Percentiles rank a stretch among this genome's conserved stretches.
phyloP scores from a whole-genome alignment of 2,113 vertebrate genomes.

The Cephalophus harveyi region DNA sequence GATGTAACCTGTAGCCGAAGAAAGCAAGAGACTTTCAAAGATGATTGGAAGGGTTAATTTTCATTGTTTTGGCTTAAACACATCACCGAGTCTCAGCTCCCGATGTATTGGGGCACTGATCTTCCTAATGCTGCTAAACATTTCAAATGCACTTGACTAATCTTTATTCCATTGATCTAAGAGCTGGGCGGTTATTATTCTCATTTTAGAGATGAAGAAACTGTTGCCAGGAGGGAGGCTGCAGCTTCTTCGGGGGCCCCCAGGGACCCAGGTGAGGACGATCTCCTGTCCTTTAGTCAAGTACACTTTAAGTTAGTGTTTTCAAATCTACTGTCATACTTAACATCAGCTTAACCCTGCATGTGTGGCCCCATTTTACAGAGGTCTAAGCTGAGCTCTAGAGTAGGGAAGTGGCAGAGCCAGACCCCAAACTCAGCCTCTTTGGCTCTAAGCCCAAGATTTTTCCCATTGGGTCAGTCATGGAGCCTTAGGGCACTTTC shows the following conservation, averaged over 20 bases:
- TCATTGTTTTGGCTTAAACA: constrained; percentile 18
- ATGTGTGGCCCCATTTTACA: neutral
- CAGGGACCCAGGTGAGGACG: neutral
- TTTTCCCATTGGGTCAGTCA: neutral
- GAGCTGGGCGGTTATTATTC: neutral
- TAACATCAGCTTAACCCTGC: neutral
- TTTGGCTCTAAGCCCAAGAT: neutral
- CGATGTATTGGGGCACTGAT: neutral
- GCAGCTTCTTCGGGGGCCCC: neutral
- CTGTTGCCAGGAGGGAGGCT: neutral
- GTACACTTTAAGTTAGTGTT: neutral
- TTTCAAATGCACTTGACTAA: constrained; percentile 28
- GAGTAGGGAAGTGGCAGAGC: neutral
- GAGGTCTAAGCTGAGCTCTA: neutral
- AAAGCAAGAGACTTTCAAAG: constrained; percentile 74
- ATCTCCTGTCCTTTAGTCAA: neutral
- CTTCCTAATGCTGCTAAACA: neutral
- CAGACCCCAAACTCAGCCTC: neutral
- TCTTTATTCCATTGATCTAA: neutral
- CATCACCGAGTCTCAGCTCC: neutral
- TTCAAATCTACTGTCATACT: neutral
- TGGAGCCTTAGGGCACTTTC: neutral
- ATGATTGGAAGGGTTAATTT: neutral
- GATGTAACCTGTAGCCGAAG: neutral
- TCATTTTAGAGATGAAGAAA: constrained; percentile 25